Conservation (phyloP, 1,140 invertebrate species). For the Cotesia glomerata region DNA sequence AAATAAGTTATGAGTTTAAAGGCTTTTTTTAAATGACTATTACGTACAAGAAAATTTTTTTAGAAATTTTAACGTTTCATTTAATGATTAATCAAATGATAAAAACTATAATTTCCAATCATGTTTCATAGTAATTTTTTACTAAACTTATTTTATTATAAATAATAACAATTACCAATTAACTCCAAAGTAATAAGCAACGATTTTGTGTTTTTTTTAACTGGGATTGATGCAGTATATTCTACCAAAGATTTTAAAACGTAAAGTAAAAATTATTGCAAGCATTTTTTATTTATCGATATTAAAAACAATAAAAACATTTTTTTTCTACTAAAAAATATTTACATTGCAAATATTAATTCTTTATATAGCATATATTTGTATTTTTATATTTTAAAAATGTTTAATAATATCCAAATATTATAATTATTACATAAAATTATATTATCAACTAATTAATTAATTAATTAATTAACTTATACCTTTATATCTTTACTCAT, state of each 20-base stretch:
- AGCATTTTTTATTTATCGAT: not conserved
- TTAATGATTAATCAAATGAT: too few relatives aligned
- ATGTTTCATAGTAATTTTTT: too few relatives aligned
- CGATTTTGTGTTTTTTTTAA: conserved; percentile 4
- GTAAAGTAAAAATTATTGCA: conserved; percentile 15
- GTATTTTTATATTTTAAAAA: too few relatives aligned
- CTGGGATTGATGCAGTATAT: conserved; percentile 27
- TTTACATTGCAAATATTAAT: too few relatives aligned
- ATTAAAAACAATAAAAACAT: not conserved
- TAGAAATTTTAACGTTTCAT: too few relatives aligned
- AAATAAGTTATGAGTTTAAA: too few relatives aligned
- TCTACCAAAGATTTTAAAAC: conserved; percentile 35
- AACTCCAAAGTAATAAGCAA: conserved; percentile 33
- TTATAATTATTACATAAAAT: not conserved
- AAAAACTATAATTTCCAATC: too few relatives aligned
- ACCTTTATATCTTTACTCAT: not conserved
- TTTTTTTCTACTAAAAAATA: conserved; percentile 1
- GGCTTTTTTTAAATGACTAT: too few relatives aligned
- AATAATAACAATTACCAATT: conserved; percentile 28
- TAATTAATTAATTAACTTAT: not conserved
- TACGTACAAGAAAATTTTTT: too few relatives aligned
- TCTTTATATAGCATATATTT: too few relatives aligned
- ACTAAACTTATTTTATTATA: not conserved
- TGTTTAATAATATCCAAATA: too few relatives aligned
- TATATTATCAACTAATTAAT: not conserved